Evolutionary conservation across 2,113 vertebrate genomes (phyloP).

Genomic region (Xyliphius kryptos): DNA sequence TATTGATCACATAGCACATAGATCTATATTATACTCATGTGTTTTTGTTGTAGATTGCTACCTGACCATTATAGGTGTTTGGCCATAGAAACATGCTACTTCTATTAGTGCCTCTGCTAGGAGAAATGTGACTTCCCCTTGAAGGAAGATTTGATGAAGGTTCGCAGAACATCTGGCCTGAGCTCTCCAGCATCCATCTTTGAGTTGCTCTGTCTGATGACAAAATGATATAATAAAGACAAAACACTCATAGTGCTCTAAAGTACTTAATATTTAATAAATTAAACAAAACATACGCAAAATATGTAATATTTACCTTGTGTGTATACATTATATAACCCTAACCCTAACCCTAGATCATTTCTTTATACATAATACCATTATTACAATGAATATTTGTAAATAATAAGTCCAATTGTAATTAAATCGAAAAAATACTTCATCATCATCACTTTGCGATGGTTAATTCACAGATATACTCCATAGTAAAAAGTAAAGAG

Average conservation of each 20-base stretch:
- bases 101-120: slow-evolving; percentile 61
- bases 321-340: too few species aligned
- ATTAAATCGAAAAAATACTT: too few species aligned
- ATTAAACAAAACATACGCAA: too few species aligned
- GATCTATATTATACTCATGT: not conserved
- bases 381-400: too few species aligned
- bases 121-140: slow-evolving; percentile 45
- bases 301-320: too few species aligned
- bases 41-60: slow-evolving; percentile 41
- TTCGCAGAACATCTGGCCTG: slow-evolving; percentile 44
- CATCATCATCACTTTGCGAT: too few species aligned
- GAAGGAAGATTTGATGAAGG: slow-evolving; percentile 34
- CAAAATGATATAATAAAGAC: slow-evolving; percentile 10
- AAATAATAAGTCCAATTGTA: too few species aligned
- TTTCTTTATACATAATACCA: too few species aligned
- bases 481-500: too few species aligned
- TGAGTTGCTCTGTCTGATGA: slow-evolving; percentile 22
- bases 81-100: slow-evolving; percentile 50
- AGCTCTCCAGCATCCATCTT: slow-evolving; percentile 22
- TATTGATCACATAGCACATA: not conserved
- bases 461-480: too few species aligned
- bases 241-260: not conserved
- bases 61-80: slow-evolving; percentile 57
- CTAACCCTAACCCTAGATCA: too few species aligned
- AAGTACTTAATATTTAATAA: too few species aligned